Percentiles rank a stretch among this genome's conserved stretches.
Conservation (phyloP, 2,888 invertebrate species). For the Drosophila kambysellisi region DNA sequence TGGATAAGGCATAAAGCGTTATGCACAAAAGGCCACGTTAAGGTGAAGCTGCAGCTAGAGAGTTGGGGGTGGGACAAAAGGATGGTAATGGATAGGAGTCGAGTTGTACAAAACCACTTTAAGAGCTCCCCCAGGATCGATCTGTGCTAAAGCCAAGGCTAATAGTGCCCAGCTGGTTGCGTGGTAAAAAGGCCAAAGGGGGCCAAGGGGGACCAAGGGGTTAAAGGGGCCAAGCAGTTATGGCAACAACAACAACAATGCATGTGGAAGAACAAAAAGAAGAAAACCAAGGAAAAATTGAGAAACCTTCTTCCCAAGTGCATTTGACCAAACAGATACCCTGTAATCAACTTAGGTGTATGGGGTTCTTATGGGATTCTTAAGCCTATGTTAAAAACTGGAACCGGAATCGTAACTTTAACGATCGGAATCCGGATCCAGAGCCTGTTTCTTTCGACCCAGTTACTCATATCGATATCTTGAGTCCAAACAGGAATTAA, state of each 20-base stretch:
- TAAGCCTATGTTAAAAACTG: neutral
- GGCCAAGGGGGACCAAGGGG: neutral
- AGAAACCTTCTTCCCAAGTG: neutral
- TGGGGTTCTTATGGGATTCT: neutral
- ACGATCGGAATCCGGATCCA: no score
- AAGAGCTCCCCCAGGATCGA: slow-evolving; percentile 74
- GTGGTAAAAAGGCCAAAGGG: slow-evolving; percentile 12
- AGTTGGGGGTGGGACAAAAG: neutral
- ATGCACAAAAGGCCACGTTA: slow-evolving; percentile 62
- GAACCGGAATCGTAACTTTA: neutral
- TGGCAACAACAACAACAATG: slow-evolving; percentile 9
- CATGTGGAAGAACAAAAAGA: neutral
- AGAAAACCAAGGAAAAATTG: neutral
- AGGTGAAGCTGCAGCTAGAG: slow-evolving; percentile 23
- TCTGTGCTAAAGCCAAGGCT: slow-evolving; percentile 65
- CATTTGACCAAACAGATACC: slow-evolving; percentile 10
- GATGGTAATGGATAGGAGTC: slow-evolving; percentile 10
- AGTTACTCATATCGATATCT: no score
- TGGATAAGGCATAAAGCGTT: slow-evolving; percentile 78
- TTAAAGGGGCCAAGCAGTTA: slow-evolving; percentile 21
- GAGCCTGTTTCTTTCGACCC: neutral
- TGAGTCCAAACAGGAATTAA: no score
- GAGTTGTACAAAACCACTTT: slow-evolving; percentile 51
- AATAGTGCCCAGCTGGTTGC: slow-evolving; percentile 65
- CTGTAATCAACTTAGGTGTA: neutral